Conservation (phyloP, 2,888 invertebrate genomes). For the Geophilus truncorum region DNA sequence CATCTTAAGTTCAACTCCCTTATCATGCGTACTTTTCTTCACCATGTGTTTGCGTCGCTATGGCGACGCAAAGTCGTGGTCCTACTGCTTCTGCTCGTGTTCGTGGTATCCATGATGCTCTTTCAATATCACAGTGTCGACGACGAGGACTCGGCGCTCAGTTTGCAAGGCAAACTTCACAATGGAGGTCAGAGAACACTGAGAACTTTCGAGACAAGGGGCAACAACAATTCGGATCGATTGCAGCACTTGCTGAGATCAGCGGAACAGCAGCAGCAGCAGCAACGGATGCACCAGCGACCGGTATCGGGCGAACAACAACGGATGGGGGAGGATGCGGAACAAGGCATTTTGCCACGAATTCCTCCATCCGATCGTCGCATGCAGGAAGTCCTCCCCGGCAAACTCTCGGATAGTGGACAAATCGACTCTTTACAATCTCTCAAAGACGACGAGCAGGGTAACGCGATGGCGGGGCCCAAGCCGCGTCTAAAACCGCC, state of each 20-base stretch:
- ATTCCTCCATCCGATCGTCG: conserved; percentile 14
- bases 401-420: background rate
- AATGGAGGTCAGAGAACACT: conserved; percentile 29
- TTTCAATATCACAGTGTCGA: conserved; percentile 36
- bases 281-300: background rate
- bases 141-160: background rate
- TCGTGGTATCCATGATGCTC: conserved; percentile 34
- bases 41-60: conserved; percentile 35
- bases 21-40: conserved; percentile 25
- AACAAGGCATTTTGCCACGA: conserved; percentile 3
- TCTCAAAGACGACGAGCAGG: background rate
- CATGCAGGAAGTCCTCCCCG: background rate
- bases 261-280: conserved; percentile 29
- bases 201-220: conserved; percentile 5
- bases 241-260: background rate
- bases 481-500: background rate
- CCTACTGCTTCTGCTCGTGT: conserved; percentile 14
- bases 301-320: conserved; percentile 3
- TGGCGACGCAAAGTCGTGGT: conserved; percentile 34
- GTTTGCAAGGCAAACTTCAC: background rate
- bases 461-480: background rate
- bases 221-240: conserved; percentile 24
- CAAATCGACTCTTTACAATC: background rate
- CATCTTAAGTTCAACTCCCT: background rate
- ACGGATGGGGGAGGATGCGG: background rate